Conservation (phyloP, 2,797 vertebrate genomes). For the Phalanger gymnotis region DNA sequence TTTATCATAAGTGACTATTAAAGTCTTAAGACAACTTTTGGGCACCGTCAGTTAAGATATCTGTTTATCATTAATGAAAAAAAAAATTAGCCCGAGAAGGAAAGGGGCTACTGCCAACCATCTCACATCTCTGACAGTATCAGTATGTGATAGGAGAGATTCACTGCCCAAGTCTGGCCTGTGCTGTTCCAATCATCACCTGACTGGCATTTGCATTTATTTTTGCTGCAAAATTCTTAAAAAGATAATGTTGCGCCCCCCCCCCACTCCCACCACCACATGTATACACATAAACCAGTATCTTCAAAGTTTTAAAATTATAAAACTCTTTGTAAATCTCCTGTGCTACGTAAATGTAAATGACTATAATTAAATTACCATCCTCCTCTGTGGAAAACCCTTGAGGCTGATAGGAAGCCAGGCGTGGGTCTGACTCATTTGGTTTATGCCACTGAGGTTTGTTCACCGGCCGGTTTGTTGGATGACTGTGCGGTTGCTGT, state of each 20-base stretch:
- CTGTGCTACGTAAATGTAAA: not conserved
- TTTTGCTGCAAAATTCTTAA: not conserved
- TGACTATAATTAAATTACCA: slow-evolving; percentile 78
- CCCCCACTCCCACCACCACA: too few species aligned
- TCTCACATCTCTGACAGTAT: not conserved
- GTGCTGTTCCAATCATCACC: not conserved
- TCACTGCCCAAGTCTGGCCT: not conserved
- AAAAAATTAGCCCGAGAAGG: not conserved
- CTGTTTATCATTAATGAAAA: not conserved
- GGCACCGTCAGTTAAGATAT: not conserved
- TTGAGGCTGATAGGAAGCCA: slow-evolving; percentile 88
- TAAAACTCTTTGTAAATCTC: not conserved
- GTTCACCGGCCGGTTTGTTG: slow-evolving; percentile 81
- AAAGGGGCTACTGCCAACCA: not conserved
- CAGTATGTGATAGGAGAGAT: not conserved
- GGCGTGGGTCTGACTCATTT: slow-evolving; percentile 87
- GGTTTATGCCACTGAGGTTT: slow-evolving; percentile 89
- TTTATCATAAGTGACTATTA: not conserved
- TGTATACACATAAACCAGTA: not conserved
- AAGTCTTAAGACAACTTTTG: not conserved
- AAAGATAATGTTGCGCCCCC: not conserved
- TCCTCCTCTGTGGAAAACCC: slow-evolving; percentile 92
- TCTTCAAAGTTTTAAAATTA: not conserved
- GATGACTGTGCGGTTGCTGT: slow-evolving; percentile 83
- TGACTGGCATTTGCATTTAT: not conserved